Base-by-base conservation (phyloP, 2,888 invertebrate genomes). In the Scaptomyza parva region DNA sequence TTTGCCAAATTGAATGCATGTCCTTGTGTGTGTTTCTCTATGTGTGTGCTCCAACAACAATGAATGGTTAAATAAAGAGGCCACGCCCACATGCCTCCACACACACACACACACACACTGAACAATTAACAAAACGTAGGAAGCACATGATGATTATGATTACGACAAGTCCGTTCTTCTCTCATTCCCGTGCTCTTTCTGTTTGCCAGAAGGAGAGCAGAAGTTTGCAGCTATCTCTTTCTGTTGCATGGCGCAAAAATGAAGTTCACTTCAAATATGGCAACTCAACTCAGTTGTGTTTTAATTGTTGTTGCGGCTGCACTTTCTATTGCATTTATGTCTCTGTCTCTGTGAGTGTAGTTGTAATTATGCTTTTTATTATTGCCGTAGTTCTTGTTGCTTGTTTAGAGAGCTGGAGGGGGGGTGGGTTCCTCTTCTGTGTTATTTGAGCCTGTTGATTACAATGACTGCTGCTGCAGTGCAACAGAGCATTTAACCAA, bases 111-210 rank as follows among this genome's bases (percentile, higher is more conserved):
- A 64, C 58, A 66, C 52, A 73, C 35, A n/a, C 24, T 39, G 41
- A 53, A 74, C 76, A 76, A 76, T 76, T 76, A 76, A 76, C 76
- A 76, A 74, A 78, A 78, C 75, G 78, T 63, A 62, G 87, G 82
- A 87, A 81, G 81, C 73, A 73, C 86, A 82, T 86, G 83, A 82
- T 86, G 83, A 82, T 88, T 82, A 82, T 82, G 82, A 86, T 82
- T 82, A 88, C 79, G 88, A 83, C n/a, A n/a, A n/a, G n/a, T n/a
- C n/a, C n/a, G 75, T 73, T 55, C 70, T 63, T 24, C 47, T 47
- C 55, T 45, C 9, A 45, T 39, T 39, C 48, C 40, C 39, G 24
- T 45, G 1, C 30, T 62, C 70, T 74, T 82, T 4, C 4, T 60
- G 51, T 61, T 41, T 45, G 62, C 57, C 39, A 30, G 44, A 33